Base-by-base conservation (phyloP, 2,797 vertebrate genomes). In the Cheracebus regulus region DNA sequence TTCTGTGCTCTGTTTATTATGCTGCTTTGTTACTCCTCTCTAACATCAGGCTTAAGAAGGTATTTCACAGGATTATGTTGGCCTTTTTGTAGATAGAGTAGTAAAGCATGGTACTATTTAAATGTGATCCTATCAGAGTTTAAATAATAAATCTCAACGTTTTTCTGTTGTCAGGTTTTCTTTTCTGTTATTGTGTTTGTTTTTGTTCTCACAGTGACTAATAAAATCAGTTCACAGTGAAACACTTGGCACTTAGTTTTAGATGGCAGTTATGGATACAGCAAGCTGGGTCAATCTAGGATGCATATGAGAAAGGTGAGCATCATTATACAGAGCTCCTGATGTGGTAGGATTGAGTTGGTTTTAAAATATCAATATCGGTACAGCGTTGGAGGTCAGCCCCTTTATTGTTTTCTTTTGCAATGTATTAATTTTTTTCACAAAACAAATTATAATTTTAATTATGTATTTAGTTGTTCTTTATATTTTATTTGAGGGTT, bases 191-290 rank as follows among this genome's bases (percentile, higher is more conserved):
- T 90, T 39, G 28, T 61, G 30, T 83, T 81, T 88, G 44, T 76
- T 84, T 86, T 41, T 39, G 93, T 91, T 89, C 41, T 89, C 75
- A 46, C 70, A 20, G 55, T 88, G 41, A 50, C 52, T 90, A 97
- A 92, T 93, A 96, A 83, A 96, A 88, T 89, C 84, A 90, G 48
- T 93, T 92, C 76, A 85, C 17, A 95, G 86, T 50, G 72, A 86
- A 92, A 28, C 52, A 76, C 5, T 76, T 81, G 41, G 50, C 33
- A 61, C 55, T 94, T 64, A 91, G 41, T 89, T 87, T 96, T 75
- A 73, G 39, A 55, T 79, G 85, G 57, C 50, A 94, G n/a, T 26
- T 96, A 97, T 76, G 89, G 92, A 92, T 80, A 78, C 7, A 85
- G 70, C 28, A n/a, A 80, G 39, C 28, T 80, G 30, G 10, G 64